A percentile compares a stretch with the other conserved stretches of the same genome.
phyloP scores from a whole-genome alignment of 2,888 invertebrate genomes.

The Idaea straminata region DNA sequence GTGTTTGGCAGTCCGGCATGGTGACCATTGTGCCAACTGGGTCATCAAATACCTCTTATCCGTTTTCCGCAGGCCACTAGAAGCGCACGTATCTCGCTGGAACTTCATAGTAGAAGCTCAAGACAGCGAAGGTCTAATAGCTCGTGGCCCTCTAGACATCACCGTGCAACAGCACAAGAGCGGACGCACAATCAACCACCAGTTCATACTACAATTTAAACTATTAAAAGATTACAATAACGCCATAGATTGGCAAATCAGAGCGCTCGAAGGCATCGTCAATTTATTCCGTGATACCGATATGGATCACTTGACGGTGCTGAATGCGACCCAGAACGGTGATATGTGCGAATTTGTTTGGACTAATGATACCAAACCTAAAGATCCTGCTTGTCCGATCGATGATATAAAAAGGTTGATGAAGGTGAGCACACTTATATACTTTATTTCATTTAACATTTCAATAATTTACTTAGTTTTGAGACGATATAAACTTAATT shows the following conservation, averaged over 20 bases:
- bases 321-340: slow-evolving; percentile 80
- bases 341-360: slow-evolving; percentile 86
- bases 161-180: slow-evolving; percentile 91
- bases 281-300: slow-evolving; percentile 81
- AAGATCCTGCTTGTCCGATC: slow-evolving; percentile 86
- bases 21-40: too few relatives aligned
- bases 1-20: too few relatives aligned
- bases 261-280: slow-evolving; percentile 80
- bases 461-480: too few relatives aligned
- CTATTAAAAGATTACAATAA: slow-evolving; percentile 75
- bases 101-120: slow-evolving; percentile 89
- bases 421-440: slow-evolving; percentile 67
- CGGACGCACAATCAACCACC: slow-evolving; percentile 89
- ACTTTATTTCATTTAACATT: too few relatives aligned
- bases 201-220: slow-evolving; percentile 85
- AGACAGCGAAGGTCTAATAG: slow-evolving; percentile 87
- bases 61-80: slow-evolving; percentile 83
- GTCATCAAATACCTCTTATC: too few relatives aligned
- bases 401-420: slow-evolving; percentile 85
- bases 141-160: slow-evolving; percentile 86
- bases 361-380: slow-evolving; percentile 92
- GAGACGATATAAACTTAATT: too few relatives aligned
- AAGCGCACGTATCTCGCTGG: slow-evolving; percentile 90
- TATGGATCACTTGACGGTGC: slow-evolving; percentile 84
- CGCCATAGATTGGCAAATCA: slow-evolving; percentile 89